phyloP scores from a whole-genome alignment of 2,888 invertebrate species.

The Omphaloscelis lunosa region DNA sequence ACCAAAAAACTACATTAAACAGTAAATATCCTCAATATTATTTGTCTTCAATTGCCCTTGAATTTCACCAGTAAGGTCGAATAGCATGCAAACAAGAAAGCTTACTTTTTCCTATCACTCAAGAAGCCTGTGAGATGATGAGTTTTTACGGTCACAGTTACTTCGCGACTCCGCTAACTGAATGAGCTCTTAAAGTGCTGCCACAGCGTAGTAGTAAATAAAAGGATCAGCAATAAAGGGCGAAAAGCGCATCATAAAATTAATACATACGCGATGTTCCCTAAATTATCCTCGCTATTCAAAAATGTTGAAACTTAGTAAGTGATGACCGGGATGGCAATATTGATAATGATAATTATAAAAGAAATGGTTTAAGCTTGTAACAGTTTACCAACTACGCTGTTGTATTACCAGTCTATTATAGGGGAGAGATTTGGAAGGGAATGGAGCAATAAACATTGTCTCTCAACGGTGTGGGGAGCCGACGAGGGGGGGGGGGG shows the following conservation, averaged over 20 bases:
- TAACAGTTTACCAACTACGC: conserved; percentile 1
- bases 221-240: not conserved
- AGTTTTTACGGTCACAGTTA: conserved; percentile 23
- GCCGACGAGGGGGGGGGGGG: not conserved
- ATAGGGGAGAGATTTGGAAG: conserved; percentile 28
- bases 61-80: not conserved
- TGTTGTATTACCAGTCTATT: conserved; percentile 14
- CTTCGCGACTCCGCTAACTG: conserved; percentile 1
- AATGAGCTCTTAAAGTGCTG: not conserved
- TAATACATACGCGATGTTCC: too few relatives aligned
- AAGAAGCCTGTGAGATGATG: conserved; percentile 9
- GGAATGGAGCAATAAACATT: conserved; percentile 41
- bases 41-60: not conserved
- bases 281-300: too few relatives aligned
- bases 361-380: not conserved
- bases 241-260: not conserved
- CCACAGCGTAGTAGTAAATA: conserved; percentile 7
- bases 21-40: conserved; percentile 4
- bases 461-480: conserved; percentile 5
- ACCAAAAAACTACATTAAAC: conserved; percentile 13
- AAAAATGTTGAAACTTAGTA: not conserved
- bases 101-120: conserved; percentile 11
- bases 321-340: not conserved
- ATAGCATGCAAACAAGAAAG: conserved; percentile 33
- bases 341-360: not conserved